Base-by-base conservation (phyloP, 64 coral and sea anemone species). In the Stichodactyla helianthus region DNA sequence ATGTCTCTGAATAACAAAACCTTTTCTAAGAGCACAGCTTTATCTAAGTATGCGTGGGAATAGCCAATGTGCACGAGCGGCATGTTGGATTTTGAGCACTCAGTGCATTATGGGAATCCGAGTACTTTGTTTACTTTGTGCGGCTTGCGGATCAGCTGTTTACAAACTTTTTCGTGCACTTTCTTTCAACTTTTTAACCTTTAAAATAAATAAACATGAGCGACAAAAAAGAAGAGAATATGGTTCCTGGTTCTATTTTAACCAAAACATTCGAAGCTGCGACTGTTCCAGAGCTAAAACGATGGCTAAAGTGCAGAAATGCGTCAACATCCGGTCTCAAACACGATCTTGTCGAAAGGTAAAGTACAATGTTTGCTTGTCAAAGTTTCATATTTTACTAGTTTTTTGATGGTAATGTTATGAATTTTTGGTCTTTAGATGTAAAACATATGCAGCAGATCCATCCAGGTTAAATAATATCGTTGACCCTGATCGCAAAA, bases 81-180 rank as follows among this genome's bases (percentile, higher is more conserved):
- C 71, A 77, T 77, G 2, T 77, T 77, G 71, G 23, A 77, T 77
- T 77, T 22, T 77, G 71, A 77, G 71, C 71, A 10, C 71, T 6
- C 71, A 27, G 31, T 77, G 71, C 31, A 77, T 77, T 50, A 1
- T 77, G 71, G 71, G 71, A 22, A 6, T 28, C 71, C 31, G 19
- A 77, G 71, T 77, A 77, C 71, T 28, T 77, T 77, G 71, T 77
- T 77, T 77, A 77, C 71, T 22, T 77, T 77, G 10, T 77, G 71
- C 71, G 71, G 31, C 71, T 77, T 77, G n/a, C 59, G 59, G 10
- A 12, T 22, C n/a, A 77, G n/a, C 22, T 28, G 22, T 22, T 28
- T 77, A n/a, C 59, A 60, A 60, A 60, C 59, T 60, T 60, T 60
- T 60, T 60, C 59, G 59, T 16, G 6, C 11, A 60, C 59, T 6